Evolutionary conservation across 2,113 vertebrate genomes (phyloP).

Genomic region (Cheilinus undulatus): DNA sequence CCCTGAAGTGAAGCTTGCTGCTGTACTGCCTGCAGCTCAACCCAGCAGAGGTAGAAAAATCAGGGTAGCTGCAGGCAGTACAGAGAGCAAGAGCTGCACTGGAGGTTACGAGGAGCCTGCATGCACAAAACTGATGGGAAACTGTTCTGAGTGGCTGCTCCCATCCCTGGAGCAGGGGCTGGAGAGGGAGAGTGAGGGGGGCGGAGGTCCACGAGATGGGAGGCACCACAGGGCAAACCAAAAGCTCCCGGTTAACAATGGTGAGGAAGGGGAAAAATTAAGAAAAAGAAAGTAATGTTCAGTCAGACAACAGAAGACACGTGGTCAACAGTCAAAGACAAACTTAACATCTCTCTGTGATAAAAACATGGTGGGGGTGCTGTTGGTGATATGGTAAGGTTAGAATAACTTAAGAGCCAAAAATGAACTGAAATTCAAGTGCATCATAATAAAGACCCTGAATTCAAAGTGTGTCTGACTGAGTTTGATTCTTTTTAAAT

Average conservation of each 20-base stretch:
- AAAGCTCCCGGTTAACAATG: constrained; percentile 76
- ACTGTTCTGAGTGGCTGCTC: constrained; percentile 91
- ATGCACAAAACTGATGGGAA: constrained; percentile 99
- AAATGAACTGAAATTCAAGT: neutral
- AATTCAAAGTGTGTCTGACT: no score
- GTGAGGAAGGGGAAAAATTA: constrained; percentile 51
- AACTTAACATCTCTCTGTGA: neutral
- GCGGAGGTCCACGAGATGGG: constrained; percentile 79
- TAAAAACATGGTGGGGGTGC: neutral
- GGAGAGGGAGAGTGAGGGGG: constrained; percentile 83
- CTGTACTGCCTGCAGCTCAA: constrained; percentile 84
- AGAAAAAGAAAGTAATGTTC: constrained; percentile 75
- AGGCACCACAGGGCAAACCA: constrained; percentile 71
- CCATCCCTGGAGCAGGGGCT: constrained; percentile 89
- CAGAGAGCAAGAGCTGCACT: constrained; percentile 56
- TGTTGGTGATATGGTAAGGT: neutral
- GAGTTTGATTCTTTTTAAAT: no score
- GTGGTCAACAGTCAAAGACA: constrained; percentile 16
- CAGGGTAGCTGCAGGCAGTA: constrained; percentile 78
- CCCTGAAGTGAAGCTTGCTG: constrained; percentile 54
- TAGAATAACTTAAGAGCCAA: neutral
- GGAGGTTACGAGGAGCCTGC: constrained; percentile 83
- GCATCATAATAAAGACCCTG: no score
- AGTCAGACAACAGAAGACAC: constrained; percentile 64
- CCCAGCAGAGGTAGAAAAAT: constrained; percentile 12